phyloP scores from a whole-genome alignment of 2,888 invertebrate genomes.

The Dorcus parallelipipedus region DNA sequence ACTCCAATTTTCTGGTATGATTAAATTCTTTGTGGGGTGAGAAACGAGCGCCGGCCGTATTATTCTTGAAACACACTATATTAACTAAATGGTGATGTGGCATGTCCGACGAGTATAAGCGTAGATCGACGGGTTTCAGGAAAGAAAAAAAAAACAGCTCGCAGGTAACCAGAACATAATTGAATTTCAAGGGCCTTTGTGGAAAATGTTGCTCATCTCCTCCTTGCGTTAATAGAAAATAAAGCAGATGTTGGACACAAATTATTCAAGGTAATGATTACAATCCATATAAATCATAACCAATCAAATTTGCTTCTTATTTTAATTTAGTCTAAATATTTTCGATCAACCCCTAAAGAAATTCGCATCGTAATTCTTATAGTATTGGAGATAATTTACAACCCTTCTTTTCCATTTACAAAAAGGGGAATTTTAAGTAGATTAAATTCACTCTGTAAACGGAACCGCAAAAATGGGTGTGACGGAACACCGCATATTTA shows the following conservation, averaged over 20 bases:
- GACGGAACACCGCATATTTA: background rate
- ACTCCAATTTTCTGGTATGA: slow-evolving; percentile 29
- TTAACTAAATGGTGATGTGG: slow-evolving; percentile 33
- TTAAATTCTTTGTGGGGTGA: slow-evolving; percentile 30
- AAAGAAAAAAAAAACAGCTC: slow-evolving; percentile 14
- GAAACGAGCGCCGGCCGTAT: slow-evolving; percentile 23
- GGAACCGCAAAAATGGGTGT: slow-evolving; percentile 7
- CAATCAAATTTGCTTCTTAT: background rate
- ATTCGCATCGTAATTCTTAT: background rate
- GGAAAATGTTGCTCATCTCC: slow-evolving; percentile 10
- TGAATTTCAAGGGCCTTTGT: slow-evolving; percentile 25
- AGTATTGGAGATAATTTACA: slow-evolving; percentile 5
- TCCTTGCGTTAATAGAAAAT: slow-evolving; percentile 15
- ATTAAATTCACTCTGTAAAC: slow-evolving; percentile 18
- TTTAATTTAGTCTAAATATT: no score
- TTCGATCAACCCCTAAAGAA: no score
- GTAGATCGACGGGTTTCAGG: slow-evolving; percentile 18
- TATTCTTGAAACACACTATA: slow-evolving; percentile 24
- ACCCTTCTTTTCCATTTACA: background rate
- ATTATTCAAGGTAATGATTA: background rate
- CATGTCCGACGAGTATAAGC: slow-evolving; percentile 29
- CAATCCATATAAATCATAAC: no score
- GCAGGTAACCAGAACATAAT: slow-evolving; percentile 22
- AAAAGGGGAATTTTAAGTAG: slow-evolving; percentile 21
- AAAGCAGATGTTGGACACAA: slow-evolving; percentile 15